phyloP scores from a whole-genome alignment of 92 coral and sea anemone species.

The Palythoa grandis region DNA sequence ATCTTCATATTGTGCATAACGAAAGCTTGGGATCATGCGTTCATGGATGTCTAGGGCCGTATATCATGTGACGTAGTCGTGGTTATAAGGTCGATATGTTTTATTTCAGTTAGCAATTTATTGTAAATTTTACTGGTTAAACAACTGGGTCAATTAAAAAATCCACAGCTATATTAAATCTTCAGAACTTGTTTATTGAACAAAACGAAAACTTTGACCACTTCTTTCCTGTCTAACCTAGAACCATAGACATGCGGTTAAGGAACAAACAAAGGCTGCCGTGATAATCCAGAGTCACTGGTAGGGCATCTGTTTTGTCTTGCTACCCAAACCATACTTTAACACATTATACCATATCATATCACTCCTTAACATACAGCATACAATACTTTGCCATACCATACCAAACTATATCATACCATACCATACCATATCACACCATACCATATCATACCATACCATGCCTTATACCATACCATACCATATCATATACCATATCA shows the following conservation, averaged over 20 bases:
- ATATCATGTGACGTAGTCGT: too few species aligned
- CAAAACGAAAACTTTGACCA: background rate
- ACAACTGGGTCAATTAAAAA: too few species aligned
- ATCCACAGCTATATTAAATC: too few species aligned
- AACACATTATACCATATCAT: background rate
- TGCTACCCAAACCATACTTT: background rate
- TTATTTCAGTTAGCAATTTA: too few species aligned
- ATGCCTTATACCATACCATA: too few species aligned
- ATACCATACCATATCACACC: background rate
- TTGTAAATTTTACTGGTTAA: too few species aligned
- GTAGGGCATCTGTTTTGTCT: constrained; percentile 27
- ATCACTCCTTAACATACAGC: background rate
- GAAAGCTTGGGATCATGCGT: too few species aligned
- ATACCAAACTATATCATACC: background rate
- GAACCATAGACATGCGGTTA: constrained; percentile 36
- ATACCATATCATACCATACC: too few species aligned
- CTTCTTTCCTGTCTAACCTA: background rate
- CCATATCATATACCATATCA: too few species aligned
- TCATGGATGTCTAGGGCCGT: too few species aligned
- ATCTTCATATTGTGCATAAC: too few species aligned
- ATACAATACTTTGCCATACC: background rate
- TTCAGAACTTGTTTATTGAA: background rate
- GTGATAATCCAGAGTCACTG: constrained; percentile 57
- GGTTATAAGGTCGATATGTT: too few species aligned
- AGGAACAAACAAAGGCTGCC: constrained; percentile 57